Conservation (phyloP, 1,140 invertebrate species). For the roundworm (Caenorhabditis elegans) region WBcel235 BX284602.5:4592501-4593000, state of each 20-base stretch:
- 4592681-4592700: constrained; percentile 38
- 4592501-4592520: not conserved
- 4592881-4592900: constrained; percentile 57
- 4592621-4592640: not conserved
- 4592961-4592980: constrained; percentile 67
- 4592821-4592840: constrained; percentile 36
- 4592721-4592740: constrained; percentile 32
- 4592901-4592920: constrained; percentile 64
- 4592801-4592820: constrained; percentile 53
- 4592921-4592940: constrained; percentile 68
- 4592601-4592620: not conserved
- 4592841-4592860: constrained; percentile 35
- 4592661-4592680: constrained; percentile 49
- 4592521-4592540: not conserved
- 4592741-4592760: constrained; percentile 47
- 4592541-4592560: not conserved
- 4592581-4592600: not conserved
- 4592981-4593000: constrained; percentile 74
- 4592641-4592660: not conserved
- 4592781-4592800: constrained; percentile 53
- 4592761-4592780: constrained; percentile 49
- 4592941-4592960: constrained; percentile 64
- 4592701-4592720: not conserved
- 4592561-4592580: not conserved
- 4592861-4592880: constrained; percentile 42